A percentile compares a stretch with the other conserved stretches of the same genome.
Evolutionary conservation across 2,888 invertebrate genomes (phyloP).

Genomic region (Rambutsinella grinnellia): DNA sequence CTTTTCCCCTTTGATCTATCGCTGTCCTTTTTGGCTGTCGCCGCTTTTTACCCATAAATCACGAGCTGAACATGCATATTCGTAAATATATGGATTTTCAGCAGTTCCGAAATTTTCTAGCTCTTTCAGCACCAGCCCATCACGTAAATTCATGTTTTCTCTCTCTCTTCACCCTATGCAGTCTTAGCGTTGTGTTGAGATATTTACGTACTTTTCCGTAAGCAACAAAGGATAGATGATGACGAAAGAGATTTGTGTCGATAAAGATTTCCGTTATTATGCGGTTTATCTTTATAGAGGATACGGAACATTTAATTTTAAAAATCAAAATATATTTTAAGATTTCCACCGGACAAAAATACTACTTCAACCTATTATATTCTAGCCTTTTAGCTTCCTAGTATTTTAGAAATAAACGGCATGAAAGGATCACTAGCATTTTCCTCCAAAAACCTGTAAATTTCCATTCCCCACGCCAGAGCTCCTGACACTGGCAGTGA

Average conservation of each 20-base stretch:
- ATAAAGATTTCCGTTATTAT: too few species aligned
- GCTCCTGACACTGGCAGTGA: not conserved
- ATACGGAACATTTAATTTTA: too few species aligned
- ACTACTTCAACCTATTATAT: too few species aligned
- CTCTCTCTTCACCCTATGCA: slow-evolving; percentile 19
- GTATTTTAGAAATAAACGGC: too few species aligned
- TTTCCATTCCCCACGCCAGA: not conserved
- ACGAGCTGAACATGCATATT: not conserved
- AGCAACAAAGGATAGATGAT: slow-evolving; percentile 6
- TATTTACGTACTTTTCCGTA: slow-evolving; percentile 54
- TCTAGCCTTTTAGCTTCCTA: too few species aligned
- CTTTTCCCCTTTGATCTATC: slow-evolving; percentile 50
- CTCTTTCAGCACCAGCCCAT: not conserved
- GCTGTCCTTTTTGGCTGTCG: slow-evolving; percentile 43
- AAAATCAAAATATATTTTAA: too few species aligned
- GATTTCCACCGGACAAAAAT: too few species aligned
- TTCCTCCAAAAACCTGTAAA: not conserved
- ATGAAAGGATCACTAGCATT: not conserved
- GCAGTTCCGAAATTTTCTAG: not conserved
- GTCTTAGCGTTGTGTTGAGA: slow-evolving; percentile 34
- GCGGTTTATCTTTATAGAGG: too few species aligned
- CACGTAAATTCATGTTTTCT: slow-evolving; percentile 9
- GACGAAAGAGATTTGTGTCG: too few species aligned
- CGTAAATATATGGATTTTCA: not conserved
- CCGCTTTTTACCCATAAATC: slow-evolving; percentile 46